Evolutionary conservation across 2,113 vertebrate species (phyloP).

Genomic region (Corythornis vintsioides): DNA sequence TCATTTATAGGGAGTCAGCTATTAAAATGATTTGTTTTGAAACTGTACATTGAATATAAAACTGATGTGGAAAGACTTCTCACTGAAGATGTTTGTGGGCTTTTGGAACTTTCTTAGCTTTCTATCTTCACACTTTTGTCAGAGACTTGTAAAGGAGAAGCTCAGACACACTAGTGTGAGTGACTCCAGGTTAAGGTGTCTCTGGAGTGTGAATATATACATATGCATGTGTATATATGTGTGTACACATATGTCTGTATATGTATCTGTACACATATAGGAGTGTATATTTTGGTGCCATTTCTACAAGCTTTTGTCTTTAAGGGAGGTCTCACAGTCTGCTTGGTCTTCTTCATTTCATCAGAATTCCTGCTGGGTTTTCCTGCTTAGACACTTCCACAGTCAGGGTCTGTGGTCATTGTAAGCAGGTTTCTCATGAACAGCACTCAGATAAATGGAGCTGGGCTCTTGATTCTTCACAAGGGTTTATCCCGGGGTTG

Average conservation of each 20-base stretch:
- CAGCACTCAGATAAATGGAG: rapidly evolving
- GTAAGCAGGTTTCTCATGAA: neutral
- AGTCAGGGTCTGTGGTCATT: neutral
- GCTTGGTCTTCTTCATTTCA: neutral
- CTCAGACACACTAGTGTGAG: neutral
- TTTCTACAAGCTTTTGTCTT: neutral
- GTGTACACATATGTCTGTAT: no score
- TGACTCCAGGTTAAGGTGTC: neutral
- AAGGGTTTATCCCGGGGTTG: neutral
- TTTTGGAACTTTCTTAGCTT: conserved; percentile 1
- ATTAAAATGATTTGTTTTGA: conserved; percentile 4
- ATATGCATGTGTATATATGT: neutral
- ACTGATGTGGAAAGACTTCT: neutral
- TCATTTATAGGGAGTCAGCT: conserved; percentile 43
- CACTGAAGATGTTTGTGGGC: neutral
- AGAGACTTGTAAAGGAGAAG: neutral
- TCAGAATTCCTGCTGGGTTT: neutral
- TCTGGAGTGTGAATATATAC: neutral
- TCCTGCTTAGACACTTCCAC: neutral
- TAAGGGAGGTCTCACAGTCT: neutral
- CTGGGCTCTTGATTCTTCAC: neutral
- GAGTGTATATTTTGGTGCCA: neutral
- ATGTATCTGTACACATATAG: neutral
- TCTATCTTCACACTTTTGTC: neutral
- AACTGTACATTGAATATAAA: neutral